Percentiles rank a stretch among this genome's conserved stretches.
Evolutionary conservation across 2,888 invertebrate species (phyloP).

Genomic region (Iphiclides podalirius): DNA sequence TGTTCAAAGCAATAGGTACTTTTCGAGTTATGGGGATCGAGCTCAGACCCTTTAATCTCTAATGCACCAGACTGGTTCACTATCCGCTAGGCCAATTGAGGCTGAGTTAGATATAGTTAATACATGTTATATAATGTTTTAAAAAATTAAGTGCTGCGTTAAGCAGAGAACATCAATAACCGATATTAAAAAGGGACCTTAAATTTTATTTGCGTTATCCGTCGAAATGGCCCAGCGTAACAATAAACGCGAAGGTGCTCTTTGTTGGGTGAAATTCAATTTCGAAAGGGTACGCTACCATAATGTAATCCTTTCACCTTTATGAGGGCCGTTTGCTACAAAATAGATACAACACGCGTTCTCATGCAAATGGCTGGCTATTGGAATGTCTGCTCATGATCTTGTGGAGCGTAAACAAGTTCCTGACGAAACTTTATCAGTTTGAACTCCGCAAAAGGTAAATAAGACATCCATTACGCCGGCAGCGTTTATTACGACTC

Average conservation of each 20-base stretch:
- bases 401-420: background rate
- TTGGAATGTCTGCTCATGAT: conserved; percentile 6
- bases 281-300: conserved; percentile 20
- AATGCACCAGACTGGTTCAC: no score
- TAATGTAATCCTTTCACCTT: conserved; percentile 23
- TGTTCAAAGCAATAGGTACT: no score
- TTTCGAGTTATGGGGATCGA: no score
- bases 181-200: conserved; percentile 1
- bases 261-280: conserved; percentile 20
- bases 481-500: conserved; percentile 20
- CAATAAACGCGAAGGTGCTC: conserved; percentile 20
- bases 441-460: conserved; percentile 1
- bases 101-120: no score
- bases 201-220: conserved; percentile 17
- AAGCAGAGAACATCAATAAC: no score
- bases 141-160: no score
- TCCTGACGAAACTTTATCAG: conserved; percentile 3
- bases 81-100: no score
- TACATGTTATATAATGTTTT: no score
- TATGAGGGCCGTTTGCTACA: conserved; percentile 16
- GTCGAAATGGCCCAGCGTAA: conserved; percentile 12
- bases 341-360: conserved; percentile 19
- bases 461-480: conserved; percentile 17
- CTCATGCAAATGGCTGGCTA: conserved; percentile 10
- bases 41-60: no score